Conservation (phyloP, 2,797 vertebrate genomes). For the Glossophaga mutica region DNA sequence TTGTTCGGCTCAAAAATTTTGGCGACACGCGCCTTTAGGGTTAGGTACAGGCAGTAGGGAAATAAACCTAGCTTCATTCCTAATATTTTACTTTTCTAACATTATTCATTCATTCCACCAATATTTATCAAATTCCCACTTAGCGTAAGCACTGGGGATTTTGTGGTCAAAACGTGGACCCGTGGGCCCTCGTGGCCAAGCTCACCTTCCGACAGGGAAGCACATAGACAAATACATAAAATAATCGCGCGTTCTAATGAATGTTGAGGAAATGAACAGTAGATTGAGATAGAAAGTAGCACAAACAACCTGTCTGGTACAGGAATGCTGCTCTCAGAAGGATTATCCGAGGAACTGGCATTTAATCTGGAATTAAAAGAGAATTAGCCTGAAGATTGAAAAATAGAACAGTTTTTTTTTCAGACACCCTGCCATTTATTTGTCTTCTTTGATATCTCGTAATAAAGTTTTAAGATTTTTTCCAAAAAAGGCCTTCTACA, state of each 20-base stretch:
- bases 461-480: neutral
- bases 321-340: neutral
- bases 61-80: neutral
- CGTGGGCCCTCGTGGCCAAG: fast-evolving
- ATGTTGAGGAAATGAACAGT: neutral
- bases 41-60: neutral
- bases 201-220: neutral
- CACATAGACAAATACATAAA: neutral
- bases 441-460: neutral
- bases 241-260: neutral
- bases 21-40: neutral
- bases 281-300: neutral
- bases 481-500: neutral
- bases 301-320: neutral
- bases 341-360: neutral
- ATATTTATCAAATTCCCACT: neutral
- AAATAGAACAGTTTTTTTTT: neutral
- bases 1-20: slow-evolving; percentile 12
- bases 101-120: neutral
- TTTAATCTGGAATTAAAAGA: neutral
- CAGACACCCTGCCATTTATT: neutral
- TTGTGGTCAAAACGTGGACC: neutral
- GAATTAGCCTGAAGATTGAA: neutral
- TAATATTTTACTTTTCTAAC: slow-evolving; percentile 15
- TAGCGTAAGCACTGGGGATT: neutral